These are phyloP conservation scores for Catostomus latipinnis DNA, from an alignment of 2,797 vertebrate genomes.

Conservation along the genomic window DNA sequence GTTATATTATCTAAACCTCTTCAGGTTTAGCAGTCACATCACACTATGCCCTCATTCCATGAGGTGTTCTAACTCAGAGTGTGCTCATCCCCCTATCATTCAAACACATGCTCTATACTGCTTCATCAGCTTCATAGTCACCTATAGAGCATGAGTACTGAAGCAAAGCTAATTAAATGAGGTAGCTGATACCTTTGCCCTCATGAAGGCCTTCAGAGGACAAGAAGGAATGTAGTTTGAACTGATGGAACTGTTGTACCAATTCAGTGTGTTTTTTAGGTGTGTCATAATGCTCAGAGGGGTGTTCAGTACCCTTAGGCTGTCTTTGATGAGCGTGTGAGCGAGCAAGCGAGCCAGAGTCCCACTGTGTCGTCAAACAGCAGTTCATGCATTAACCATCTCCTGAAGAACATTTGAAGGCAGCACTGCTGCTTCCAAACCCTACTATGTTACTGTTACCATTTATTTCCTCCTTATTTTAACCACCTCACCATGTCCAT, in stretches of 20 bases:
- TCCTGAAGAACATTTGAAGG: conserved; percentile 55
- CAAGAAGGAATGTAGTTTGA: conserved; percentile 39
- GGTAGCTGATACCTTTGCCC: conserved; percentile 16
- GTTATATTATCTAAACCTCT: background rate
- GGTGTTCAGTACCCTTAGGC: conserved; percentile 37
- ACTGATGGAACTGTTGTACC: conserved; percentile 40
- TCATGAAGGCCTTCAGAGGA: conserved; percentile 48
- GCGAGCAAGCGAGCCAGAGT: conserved; percentile 32
- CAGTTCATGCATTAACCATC: conserved; percentile 61
- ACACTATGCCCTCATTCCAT: too few species aligned
- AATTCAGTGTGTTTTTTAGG: conserved; percentile 56
- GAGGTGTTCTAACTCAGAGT: background rate
- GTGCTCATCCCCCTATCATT: background rate
- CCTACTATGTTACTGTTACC: conserved; percentile 49
- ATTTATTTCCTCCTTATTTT: conserved; percentile 29
- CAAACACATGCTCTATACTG: conserved; percentile 3
- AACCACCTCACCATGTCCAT: conserved; percentile 41
- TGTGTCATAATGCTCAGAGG: conserved; percentile 38
- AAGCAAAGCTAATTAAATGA: conserved; percentile 44
- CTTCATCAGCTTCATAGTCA: conserved; percentile 5
- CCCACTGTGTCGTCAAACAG: conserved; percentile 54
- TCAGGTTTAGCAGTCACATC: background rate
- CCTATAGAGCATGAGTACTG: conserved; percentile 29
- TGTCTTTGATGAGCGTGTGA: conserved; percentile 31
- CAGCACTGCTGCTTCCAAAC: conserved; percentile 34